Percentiles rank a stretch among this genome's conserved stretches.
Evolutionary conservation across 2,888 invertebrate genomes (phyloP).

Genomic region (Erebia aethiops): DNA sequence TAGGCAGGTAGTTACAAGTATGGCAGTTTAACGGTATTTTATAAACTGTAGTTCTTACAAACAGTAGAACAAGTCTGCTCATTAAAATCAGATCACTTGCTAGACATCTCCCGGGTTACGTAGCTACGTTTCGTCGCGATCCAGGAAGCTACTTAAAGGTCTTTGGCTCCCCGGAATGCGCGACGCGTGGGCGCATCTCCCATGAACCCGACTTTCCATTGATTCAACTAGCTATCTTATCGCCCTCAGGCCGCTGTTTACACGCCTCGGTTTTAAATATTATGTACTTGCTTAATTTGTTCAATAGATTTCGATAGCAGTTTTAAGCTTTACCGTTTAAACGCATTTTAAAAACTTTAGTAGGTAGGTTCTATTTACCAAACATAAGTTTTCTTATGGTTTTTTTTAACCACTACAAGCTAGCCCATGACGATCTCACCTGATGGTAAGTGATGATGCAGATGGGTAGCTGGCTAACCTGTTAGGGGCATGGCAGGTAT

Average conservation of each 20-base stretch:
- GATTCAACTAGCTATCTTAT: constrained; percentile 81
- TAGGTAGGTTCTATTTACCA: background rate
- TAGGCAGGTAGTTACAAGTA: too few relatives aligned
- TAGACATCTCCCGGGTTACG: constrained; percentile 42
- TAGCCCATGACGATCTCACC: too few relatives aligned
- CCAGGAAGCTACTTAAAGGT: constrained; percentile 79
- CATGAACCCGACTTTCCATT: constrained; percentile 76
- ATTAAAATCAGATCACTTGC: constrained; percentile 35
- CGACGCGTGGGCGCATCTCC: constrained; percentile 66
- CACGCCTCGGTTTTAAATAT: constrained; percentile 42
- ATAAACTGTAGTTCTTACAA: background rate
- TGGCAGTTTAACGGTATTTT: background rate
- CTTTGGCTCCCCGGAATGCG: constrained; percentile 81
- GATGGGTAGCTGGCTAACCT: too few relatives aligned
- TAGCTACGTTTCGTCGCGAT: constrained; percentile 54
- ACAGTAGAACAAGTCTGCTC: constrained; percentile 21
- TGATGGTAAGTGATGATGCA: too few relatives aligned
- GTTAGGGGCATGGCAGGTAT: too few relatives aligned
- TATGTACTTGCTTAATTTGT: background rate
- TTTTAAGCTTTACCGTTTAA: background rate
- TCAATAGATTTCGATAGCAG: background rate
- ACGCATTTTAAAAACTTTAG: background rate
- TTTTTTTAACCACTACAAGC: too few relatives aligned
- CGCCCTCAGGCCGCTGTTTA: constrained; percentile 66
- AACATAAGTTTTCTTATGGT: background rate